Percentiles rank a stretch among this genome's conserved stretches.
Evolutionary conservation across 2,797 vertebrate species (phyloP).

Genomic region (Leptoclinus maculatus): DNA sequence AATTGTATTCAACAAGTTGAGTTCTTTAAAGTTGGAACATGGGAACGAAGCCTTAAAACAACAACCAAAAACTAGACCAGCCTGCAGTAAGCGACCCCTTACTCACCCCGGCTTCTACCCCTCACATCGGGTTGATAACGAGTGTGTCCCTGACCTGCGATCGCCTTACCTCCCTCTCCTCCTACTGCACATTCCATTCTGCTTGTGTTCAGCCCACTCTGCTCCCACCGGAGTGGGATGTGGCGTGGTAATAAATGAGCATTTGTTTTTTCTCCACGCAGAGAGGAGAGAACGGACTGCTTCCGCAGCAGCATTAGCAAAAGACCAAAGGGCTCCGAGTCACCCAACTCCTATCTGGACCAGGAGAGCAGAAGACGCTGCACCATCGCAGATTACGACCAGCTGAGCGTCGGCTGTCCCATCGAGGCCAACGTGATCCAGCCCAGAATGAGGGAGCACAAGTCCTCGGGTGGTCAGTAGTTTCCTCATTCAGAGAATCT

Average conservation of each 20-base stretch:
- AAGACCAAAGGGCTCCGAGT: slow-evolving; percentile 89
- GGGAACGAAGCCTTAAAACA: slow-evolving; percentile 12
- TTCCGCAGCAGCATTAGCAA: slow-evolving; percentile 74
- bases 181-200: slow-evolving; percentile 54
- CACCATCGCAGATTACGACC: slow-evolving; percentile 88
- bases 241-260: not conserved
- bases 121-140: slow-evolving; percentile 45
- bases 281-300: slow-evolving; percentile 81
- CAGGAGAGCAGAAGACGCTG: slow-evolving; percentile 89
- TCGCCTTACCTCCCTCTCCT: slow-evolving; percentile 23
- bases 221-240: slow-evolving; percentile 33
- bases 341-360: slow-evolving; percentile 95
- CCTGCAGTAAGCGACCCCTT: not conserved
- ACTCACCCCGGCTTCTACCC: slow-evolving; percentile 9
- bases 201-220: slow-evolving; percentile 57
- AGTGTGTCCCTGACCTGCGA: slow-evolving; percentile 30
- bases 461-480: slow-evolving; percentile 85
- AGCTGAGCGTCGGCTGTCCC: slow-evolving; percentile 82
- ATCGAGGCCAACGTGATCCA: slow-evolving; percentile 86
- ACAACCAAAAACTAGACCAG: not conserved
- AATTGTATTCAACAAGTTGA: not conserved
- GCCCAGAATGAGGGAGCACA: slow-evolving; percentile 91
- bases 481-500: slow-evolving; percentile 1
- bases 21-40: slow-evolving; percentile 3
- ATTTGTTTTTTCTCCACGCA: slow-evolving; percentile 64